These are phyloP conservation scores for Eriocheir sinensis DNA, from an alignment of 1,140 invertebrate genomes.

Conservation along the genomic window DNA sequence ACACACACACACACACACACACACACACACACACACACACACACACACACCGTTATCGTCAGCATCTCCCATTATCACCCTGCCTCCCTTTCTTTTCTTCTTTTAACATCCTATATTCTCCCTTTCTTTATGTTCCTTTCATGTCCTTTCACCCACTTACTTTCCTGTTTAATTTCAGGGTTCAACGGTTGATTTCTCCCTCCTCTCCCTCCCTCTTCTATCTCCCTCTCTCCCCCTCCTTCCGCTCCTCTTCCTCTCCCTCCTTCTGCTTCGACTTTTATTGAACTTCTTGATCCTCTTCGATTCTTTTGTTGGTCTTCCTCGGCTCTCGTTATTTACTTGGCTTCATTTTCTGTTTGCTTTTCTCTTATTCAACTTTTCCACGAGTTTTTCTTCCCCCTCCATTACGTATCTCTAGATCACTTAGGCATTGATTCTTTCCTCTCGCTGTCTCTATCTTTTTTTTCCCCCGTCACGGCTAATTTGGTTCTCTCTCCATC, in stretches of 20 bases:
- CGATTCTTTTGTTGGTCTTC: background rate
- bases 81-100: background rate
- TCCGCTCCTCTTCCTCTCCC: background rate
- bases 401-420: background rate
- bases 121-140: background rate
- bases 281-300: background rate
- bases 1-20: no score
- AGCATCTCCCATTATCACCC: background rate
- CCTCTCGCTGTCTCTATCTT: no score
- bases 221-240: background rate
- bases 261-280: conserved; percentile 20
- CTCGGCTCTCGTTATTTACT: background rate
- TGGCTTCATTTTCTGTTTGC: no score
- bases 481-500: background rate
- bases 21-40: conserved; percentile 17
- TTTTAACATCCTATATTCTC: background rate
- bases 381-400: background rate
- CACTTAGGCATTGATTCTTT: background rate
- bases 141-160: background rate
- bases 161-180: background rate
- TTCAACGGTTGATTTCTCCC: background rate
- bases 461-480: background rate
- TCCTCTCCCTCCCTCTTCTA: background rate
- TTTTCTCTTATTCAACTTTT: background rate
- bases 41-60: background rate